Evolutionary conservation across 2,888 invertebrate genomes (phyloP).

Genomic region (Bellardia bayeri): DNA sequence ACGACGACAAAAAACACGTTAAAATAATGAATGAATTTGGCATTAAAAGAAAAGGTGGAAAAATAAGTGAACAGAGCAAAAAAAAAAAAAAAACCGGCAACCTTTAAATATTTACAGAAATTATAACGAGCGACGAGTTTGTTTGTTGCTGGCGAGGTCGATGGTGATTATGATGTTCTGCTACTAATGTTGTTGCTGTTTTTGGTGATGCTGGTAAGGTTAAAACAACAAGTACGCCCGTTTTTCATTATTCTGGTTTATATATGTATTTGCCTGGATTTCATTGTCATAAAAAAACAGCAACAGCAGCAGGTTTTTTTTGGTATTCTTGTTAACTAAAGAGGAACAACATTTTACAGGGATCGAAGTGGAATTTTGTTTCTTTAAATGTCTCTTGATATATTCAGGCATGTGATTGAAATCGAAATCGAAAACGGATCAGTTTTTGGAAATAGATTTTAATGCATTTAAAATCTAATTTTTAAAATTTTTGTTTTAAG

Average conservation of each 20-base stretch:
- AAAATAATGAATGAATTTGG: constrained; percentile 72
- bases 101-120: constrained; percentile 62
- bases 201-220: constrained; percentile 51
- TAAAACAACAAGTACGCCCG: constrained; percentile 62
- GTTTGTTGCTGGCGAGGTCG: constrained; percentile 51
- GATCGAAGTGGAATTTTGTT: neutral
- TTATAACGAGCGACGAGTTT: constrained; percentile 61
- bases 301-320: constrained; percentile 64
- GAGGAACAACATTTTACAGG: constrained; percentile 16
- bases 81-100: constrained; percentile 56
- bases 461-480: too few relatives aligned
- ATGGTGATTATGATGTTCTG: constrained; percentile 39
- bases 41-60: constrained; percentile 62
- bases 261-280: constrained; percentile 17
- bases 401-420: too few relatives aligned
- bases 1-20: constrained; percentile 57
- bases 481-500: too few relatives aligned
- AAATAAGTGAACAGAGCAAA: constrained; percentile 41
- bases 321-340: constrained; percentile 13
- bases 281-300: constrained; percentile 73
- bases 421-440: too few relatives aligned
- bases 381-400: neutral
- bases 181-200: constrained; percentile 22
- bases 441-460: too few relatives aligned
- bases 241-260: constrained; percentile 44